These are phyloP conservation scores for Chirona hameri DNA, from an alignment of 2,888 invertebrate genomes.

Conservation along the genomic window DNA sequence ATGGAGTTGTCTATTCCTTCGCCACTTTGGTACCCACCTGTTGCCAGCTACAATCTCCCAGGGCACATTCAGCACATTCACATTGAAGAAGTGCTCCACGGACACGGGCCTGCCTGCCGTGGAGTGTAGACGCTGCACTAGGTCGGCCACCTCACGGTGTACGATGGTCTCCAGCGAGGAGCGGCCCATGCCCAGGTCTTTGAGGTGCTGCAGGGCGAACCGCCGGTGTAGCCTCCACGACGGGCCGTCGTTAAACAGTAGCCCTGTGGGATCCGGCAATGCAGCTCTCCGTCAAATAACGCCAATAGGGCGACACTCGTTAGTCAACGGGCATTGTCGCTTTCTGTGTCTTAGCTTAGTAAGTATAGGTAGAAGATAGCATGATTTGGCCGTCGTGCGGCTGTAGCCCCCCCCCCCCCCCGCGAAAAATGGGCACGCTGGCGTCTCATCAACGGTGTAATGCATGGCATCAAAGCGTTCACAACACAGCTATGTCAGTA, in stretches of 20 bases:
- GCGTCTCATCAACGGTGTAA: too few relatives aligned
- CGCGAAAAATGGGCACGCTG: too few relatives aligned
- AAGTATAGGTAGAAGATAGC: too few relatives aligned
- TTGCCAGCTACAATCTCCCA: background rate
- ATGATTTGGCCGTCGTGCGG: too few relatives aligned
- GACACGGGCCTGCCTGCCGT: background rate
- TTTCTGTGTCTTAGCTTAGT: too few relatives aligned
- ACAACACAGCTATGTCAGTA: too few relatives aligned
- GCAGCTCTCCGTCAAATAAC: too few relatives aligned
- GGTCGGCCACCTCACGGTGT: background rate
- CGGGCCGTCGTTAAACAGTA: background rate
- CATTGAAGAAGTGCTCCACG: background rate
- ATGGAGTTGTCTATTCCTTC: too few relatives aligned
- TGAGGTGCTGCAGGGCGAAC: background rate
- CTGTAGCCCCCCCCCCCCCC: too few relatives aligned
- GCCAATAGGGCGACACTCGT: too few relatives aligned
- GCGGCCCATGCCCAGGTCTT: conserved; percentile 2
- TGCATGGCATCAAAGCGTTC: too few relatives aligned
- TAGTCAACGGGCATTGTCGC: too few relatives aligned
- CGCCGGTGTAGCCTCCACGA: background rate
- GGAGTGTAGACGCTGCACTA: background rate
- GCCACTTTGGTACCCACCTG: background rate
- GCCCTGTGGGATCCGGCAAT: background rate
- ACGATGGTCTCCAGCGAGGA: background rate
- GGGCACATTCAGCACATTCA: background rate